phyloP scores from a whole-genome alignment of 2,888 invertebrate genomes.

The Slavum lentiscoides region DNA sequence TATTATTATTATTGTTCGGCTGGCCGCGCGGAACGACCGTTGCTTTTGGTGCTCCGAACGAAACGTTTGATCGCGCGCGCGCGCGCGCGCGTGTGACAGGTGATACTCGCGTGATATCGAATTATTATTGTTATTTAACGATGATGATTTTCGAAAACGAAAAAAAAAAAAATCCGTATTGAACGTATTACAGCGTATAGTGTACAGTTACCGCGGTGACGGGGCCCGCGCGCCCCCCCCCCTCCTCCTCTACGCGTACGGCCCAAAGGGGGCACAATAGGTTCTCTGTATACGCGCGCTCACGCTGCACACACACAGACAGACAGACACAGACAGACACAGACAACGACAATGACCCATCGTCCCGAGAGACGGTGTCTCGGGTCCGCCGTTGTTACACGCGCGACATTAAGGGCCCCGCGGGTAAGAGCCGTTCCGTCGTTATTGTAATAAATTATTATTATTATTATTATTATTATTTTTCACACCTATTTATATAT shows the following conservation, averaged over 20 bases:
- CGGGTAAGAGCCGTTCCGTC: slow-evolving; percentile 44
- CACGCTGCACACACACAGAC: slow-evolving; percentile 19
- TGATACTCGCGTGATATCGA: slow-evolving; percentile 53
- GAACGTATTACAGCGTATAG: background rate
- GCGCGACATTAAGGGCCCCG: slow-evolving; percentile 51
- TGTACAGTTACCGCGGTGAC: background rate
- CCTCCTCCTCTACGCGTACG: background rate
- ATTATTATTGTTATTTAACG: slow-evolving; percentile 53
- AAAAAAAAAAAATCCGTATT: slow-evolving; percentile 50
- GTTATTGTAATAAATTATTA: slow-evolving; percentile 24
- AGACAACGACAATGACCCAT: slow-evolving; percentile 53
- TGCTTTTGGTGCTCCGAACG: background rate
- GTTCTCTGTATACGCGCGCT: slow-evolving; percentile 5
- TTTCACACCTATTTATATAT: slow-evolving; percentile 54
- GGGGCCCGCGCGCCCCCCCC: background rate
- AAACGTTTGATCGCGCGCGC: no score
- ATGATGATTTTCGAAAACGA: slow-evolving; percentile 53
- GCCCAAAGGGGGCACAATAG: slow-evolving; percentile 48
- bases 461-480: slow-evolving; percentile 47
- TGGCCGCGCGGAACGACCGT: slow-evolving; percentile 3
- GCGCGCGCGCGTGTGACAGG: slow-evolving; percentile 29
- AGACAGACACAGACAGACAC: no score
- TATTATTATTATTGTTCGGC: no score
- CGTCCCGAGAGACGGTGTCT: slow-evolving; percentile 20
- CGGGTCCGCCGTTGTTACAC: slow-evolving; percentile 50